Percentiles rank a stretch among this genome's conserved stretches.
phyloP scores from a whole-genome alignment of 2,888 invertebrate genomes.

The Machimus rusticus region DNA sequence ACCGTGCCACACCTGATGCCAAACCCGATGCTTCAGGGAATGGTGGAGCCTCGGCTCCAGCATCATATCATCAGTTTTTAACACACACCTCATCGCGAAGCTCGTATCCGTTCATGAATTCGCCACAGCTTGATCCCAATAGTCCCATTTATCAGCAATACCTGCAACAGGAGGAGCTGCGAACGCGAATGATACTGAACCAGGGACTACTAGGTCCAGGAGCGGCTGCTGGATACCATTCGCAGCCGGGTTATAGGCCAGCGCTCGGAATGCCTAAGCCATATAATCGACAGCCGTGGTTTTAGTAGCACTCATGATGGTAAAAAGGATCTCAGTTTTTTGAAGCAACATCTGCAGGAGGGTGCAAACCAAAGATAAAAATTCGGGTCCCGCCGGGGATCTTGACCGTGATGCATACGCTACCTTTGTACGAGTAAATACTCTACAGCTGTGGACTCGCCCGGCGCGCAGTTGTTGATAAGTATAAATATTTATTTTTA shows the following conservation, averaged over 20 bases:
- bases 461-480: conserved; percentile 26
- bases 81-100: conserved; percentile 65
- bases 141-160: conserved; percentile 79
- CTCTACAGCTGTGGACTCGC: not conserved
- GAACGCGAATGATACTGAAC: conserved; percentile 67
- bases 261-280: conserved; percentile 74
- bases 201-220: conserved; percentile 59
- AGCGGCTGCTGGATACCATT: conserved; percentile 66
- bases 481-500: conserved; percentile 32
- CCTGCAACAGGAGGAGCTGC: conserved; percentile 70
- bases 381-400: not conserved
- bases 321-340: not conserved
- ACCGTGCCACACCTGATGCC: conserved; percentile 56
- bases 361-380: conserved; percentile 30
- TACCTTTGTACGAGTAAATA: not conserved
- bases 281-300: conserved; percentile 76
- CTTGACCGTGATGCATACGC: conserved; percentile 10
- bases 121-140: conserved; percentile 67
- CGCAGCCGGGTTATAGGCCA: conserved; percentile 70
- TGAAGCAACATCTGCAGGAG: not conserved
- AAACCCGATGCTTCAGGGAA: conserved; percentile 63
- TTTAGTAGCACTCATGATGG: conserved; percentile 59
- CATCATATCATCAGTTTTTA: conserved; percentile 69
- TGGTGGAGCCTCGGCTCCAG: conserved; percentile 62
- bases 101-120: conserved; percentile 70